A percentile compares a stretch with the other conserved stretches of the same genome.
phyloP scores from a whole-genome alignment of 2,888 invertebrate genomes.

The Cremastinae sp. region DNA sequence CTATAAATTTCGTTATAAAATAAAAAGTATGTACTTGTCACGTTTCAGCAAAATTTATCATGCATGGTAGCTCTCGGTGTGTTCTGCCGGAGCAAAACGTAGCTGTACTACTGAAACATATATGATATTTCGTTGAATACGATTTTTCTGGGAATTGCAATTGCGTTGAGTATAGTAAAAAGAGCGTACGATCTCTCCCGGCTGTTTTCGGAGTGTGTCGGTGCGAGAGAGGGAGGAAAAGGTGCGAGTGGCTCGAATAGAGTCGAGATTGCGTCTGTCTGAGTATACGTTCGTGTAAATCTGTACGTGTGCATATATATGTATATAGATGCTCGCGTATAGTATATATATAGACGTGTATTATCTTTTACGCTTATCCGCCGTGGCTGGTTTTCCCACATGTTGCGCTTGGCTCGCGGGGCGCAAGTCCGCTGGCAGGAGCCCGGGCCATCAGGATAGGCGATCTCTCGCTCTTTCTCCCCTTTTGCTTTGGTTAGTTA shows the following conservation, averaged over 20 bases:
- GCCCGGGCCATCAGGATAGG: slow-evolving; percentile 78
- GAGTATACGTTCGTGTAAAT: too few relatives aligned
- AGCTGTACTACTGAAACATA: slow-evolving; percentile 10
- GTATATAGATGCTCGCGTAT: slow-evolving; percentile 26
- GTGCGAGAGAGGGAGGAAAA: background rate
- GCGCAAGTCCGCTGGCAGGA: slow-evolving; percentile 78
- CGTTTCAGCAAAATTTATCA: too few relatives aligned
- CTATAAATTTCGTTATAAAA: too few relatives aligned
- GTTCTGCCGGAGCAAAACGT: background rate
- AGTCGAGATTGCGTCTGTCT: too few relatives aligned
- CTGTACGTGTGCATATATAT: background rate
- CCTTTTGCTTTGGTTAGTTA: slow-evolving; percentile 72
- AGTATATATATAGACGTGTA: slow-evolving; percentile 31
- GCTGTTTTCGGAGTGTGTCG: slow-evolving; percentile 2
- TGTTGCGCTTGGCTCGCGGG: slow-evolving; percentile 78
- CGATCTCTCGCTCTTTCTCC: slow-evolving; percentile 66
- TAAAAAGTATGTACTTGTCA: too few relatives aligned
- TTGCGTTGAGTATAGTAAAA: background rate
- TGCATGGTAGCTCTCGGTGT: too few relatives aligned
- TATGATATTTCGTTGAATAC: slow-evolving; percentile 6
- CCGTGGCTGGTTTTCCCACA: slow-evolving; percentile 75
- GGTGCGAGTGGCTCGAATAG: too few relatives aligned
- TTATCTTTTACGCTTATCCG: slow-evolving; percentile 65
- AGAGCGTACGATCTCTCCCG: slow-evolving; percentile 3
- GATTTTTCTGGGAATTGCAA: background rate